phyloP scores from a whole-genome alignment of 2,797 vertebrate genomes.

The Protonibea diacanthus region DNA sequence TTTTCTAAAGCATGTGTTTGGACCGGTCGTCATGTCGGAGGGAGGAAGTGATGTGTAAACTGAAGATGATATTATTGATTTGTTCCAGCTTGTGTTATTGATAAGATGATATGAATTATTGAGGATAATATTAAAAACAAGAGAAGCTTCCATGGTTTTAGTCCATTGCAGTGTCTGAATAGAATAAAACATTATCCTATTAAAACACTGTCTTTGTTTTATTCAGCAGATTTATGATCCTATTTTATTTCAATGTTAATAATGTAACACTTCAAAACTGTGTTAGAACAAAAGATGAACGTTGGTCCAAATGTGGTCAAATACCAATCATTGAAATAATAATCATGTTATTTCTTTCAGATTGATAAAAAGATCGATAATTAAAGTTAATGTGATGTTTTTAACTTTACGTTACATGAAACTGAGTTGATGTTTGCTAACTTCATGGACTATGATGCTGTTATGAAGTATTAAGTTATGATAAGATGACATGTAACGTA shows the following conservation, averaged over 20 bases:
- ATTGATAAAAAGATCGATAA: too few relatives aligned
- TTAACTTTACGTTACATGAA: too few relatives aligned
- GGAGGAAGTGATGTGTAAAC: constrained; percentile 30
- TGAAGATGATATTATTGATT: constrained; percentile 62
- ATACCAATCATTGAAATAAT: too few relatives aligned
- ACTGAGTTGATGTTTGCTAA: too few relatives aligned
- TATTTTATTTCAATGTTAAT: neutral
- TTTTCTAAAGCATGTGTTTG: constrained; percentile 88
- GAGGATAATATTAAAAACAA: constrained; percentile 66
- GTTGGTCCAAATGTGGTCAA: too few relatives aligned
- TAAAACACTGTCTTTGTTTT: constrained; percentile 64
- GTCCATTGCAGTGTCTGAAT: constrained; percentile 77
- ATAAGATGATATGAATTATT: constrained; percentile 69
- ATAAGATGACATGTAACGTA: neutral
- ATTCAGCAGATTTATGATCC: neutral
- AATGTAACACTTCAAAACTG: neutral
- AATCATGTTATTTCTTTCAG: too few relatives aligned
- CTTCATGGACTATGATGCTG: too few relatives aligned
- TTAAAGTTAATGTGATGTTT: too few relatives aligned
- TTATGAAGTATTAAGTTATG: neutral
- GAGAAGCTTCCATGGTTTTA: constrained; percentile 71
- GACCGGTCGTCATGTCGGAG: constrained; percentile 16
- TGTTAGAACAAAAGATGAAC: neutral
- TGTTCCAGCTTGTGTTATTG: constrained; percentile 78
- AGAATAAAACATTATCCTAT: constrained; percentile 78